A percentile compares a stretch with the other conserved stretches of the same genome.
Evolutionary conservation across 1,140 invertebrate genomes (phyloP).

Genomic region (Drosophila serrata): DNA sequence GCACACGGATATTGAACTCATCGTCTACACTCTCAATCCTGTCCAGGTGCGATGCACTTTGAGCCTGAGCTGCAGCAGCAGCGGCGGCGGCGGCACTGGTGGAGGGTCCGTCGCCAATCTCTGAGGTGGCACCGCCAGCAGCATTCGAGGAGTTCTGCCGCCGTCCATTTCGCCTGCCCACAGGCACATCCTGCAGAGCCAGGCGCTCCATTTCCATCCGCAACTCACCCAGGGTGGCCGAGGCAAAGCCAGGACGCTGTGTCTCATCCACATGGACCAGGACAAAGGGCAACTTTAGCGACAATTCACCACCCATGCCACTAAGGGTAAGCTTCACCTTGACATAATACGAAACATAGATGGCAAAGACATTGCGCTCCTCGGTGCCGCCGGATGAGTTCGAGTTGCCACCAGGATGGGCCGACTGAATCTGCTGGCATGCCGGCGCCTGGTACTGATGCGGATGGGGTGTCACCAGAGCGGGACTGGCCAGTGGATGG

Average conservation of each 20-base stretch:
- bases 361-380: constrained; percentile 94
- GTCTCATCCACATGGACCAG: constrained; percentile 85
- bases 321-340: constrained; percentile 93
- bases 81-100: constrained; percentile 57
- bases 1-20: constrained; percentile 63
- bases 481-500: constrained; percentile 59
- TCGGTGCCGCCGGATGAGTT: constrained; percentile 75
- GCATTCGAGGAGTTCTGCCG: constrained; percentile 1
- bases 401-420: not conserved
- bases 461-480: constrained; percentile 51
- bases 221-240: constrained; percentile 52
- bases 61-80: constrained; percentile 2
- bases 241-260: constrained; percentile 39
- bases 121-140: not conserved
- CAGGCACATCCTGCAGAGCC: constrained; percentile 69
- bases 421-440: constrained; percentile 5
- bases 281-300: constrained; percentile 92
- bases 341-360: constrained; percentile 95
- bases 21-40: constrained; percentile 69
- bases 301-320: constrained; percentile 92
- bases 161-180: constrained; percentile 46
- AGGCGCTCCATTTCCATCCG: constrained; percentile 68
- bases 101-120: constrained; percentile 53
- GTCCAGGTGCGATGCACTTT: constrained; percentile 23
- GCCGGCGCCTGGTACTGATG: constrained; percentile 14